Conservation (phyloP, 2,113 vertebrate genomes). For the Anhinga rufa region DNA sequence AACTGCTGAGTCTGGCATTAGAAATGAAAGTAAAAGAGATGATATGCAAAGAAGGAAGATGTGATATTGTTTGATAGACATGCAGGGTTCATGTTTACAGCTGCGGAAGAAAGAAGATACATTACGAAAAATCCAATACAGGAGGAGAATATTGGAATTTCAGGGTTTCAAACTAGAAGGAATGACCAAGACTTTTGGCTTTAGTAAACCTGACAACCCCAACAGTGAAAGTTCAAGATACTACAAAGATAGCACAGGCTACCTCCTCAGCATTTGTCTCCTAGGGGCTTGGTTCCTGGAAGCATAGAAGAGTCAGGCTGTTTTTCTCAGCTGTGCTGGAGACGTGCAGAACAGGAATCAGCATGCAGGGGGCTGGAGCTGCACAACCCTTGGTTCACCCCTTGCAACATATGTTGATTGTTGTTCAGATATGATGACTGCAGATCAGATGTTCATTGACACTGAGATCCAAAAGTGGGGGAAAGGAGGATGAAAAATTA, state of each 20-base stretch:
- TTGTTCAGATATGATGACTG: background rate
- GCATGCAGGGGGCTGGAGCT: background rate
- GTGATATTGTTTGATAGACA: background rate
- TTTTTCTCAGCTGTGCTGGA: background rate
- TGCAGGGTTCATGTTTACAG: background rate
- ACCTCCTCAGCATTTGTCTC: background rate
- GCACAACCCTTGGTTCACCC: constrained; percentile 11
- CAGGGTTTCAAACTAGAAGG: background rate
- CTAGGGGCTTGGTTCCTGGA: background rate
- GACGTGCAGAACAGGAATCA: background rate
- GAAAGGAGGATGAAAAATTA: background rate
- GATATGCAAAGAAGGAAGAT: background rate
- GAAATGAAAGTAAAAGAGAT: background rate
- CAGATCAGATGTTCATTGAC: background rate
- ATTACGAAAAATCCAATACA: background rate
- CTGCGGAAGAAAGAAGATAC: background rate
- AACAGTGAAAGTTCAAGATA: background rate
- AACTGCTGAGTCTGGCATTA: background rate
- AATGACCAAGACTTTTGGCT: background rate
- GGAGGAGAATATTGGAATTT: background rate
- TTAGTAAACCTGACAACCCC: background rate
- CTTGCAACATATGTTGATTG: constrained; percentile 23
- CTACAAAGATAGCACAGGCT: background rate
- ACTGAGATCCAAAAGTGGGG: background rate
- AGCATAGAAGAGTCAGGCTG: background rate